Evolutionary conservation across 2,113 vertebrate genomes (phyloP).

Genomic region (Ammospiza nelsoni): DNA sequence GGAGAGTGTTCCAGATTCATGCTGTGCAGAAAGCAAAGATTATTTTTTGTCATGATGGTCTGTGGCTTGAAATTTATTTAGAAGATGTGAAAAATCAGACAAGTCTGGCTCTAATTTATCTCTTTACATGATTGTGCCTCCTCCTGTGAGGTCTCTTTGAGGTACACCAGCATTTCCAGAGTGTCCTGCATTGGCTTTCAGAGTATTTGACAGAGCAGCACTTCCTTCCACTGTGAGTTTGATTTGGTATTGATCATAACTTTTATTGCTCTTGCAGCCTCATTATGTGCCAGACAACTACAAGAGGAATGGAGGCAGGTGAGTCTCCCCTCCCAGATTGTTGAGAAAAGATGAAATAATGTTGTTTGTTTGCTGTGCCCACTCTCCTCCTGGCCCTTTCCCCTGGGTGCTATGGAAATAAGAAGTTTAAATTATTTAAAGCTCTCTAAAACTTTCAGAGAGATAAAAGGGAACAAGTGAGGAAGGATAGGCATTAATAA

Average conservation of each 20-base stretch:
- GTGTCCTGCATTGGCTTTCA: not conserved
- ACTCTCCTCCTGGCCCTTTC: not conserved
- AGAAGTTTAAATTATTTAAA: not conserved
- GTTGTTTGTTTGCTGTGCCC: not conserved
- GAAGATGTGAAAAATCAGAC: not conserved
- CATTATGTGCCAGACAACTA: slow-evolving; percentile 99
- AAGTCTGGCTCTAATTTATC: not conserved
- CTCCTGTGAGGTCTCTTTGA: not conserved
- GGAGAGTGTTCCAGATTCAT: not conserved
- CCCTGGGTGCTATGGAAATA: not conserved
- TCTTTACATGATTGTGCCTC: not conserved
- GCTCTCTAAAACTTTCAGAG: not conserved
- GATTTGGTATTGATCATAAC: not conserved
- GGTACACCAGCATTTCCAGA: not conserved
- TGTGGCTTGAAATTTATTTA: not conserved
- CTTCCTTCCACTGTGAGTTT: not conserved
- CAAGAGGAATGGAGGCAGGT: slow-evolving; percentile 95
- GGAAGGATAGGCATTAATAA: not conserved
- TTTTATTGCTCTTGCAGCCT: slow-evolving; percentile 78
- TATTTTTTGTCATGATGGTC: not conserved
- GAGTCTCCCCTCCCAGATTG: slow-evolving; percentile 15
- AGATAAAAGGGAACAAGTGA: not conserved
- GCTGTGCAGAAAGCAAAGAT: not conserved
- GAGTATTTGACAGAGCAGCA: not conserved
- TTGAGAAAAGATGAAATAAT: not conserved